Conservation (phyloP, 2,797 vertebrate genomes). For the Pitangus sulphuratus region DNA sequence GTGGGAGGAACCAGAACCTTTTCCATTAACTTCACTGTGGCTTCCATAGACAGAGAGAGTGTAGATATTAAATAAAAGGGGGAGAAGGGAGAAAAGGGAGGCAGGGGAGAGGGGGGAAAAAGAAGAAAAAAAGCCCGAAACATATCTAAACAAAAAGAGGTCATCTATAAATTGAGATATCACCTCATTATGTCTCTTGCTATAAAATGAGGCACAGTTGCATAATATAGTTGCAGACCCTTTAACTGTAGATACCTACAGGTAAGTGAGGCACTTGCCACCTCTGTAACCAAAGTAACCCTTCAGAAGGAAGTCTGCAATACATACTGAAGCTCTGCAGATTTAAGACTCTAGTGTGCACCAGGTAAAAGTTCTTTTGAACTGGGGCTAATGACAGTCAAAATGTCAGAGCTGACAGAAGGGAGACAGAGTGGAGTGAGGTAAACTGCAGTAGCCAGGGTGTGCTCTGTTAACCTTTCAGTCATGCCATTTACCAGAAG, state of each 20-base stretch:
- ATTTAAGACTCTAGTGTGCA: neutral
- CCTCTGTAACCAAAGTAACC: neutral
- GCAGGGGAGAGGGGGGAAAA: neutral
- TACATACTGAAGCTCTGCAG: neutral
- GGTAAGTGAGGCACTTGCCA: neutral
- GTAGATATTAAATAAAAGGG: neutral
- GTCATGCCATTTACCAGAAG: neutral
- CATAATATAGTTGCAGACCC: neutral
- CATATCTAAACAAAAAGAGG: neutral
- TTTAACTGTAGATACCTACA: neutral
- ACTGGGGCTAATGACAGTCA: neutral
- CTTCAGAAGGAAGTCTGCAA: neutral
- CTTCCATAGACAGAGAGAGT: neutral
- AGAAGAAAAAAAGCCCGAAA: neutral
- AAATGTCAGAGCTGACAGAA: neutral
- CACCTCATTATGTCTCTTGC: neutral
- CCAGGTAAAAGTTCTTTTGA: neutral
- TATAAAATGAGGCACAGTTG: neutral
- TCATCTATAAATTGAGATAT: neutral
- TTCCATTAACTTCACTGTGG: neutral
- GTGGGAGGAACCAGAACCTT: neutral
- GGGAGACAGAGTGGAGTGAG: neutral
- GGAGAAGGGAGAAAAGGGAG: neutral
- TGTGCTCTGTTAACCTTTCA: neutral
- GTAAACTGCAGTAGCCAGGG: neutral